A percentile compares a stretch with the other conserved stretches of the same genome.
phyloP scores from a whole-genome alignment of 2,113 vertebrate species.

The Tragelaphus strepsiceros region DNA sequence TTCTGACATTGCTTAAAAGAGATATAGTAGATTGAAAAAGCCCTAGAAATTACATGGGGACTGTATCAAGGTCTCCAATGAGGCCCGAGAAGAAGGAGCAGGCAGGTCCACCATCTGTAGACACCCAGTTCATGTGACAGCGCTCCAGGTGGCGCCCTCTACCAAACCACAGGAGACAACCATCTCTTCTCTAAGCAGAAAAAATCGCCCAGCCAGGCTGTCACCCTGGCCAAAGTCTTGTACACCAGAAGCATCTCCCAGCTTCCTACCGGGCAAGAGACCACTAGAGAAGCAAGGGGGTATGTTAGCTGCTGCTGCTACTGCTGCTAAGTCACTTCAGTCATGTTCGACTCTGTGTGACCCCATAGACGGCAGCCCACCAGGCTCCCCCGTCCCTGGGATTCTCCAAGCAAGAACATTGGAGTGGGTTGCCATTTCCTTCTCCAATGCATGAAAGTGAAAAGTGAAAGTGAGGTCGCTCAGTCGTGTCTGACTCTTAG shows the following conservation, averaged over 20 bases:
- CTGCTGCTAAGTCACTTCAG: too few species aligned
- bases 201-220: not conserved
- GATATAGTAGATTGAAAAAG: not conserved
- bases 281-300: not conserved
- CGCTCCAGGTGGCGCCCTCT: not conserved
- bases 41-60: not conserved
- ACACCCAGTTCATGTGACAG: not conserved
- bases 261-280: not conserved
- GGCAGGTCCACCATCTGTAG: not conserved
- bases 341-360: too few species aligned
- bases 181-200: not conserved
- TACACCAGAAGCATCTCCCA: not conserved
- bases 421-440: too few species aligned
- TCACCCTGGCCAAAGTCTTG: not conserved
- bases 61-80: not conserved
- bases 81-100: not conserved
- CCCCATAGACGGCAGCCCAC: too few species aligned
- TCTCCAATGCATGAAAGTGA: too few species aligned
- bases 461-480: too few species aligned
- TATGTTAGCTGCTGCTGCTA: not conserved
- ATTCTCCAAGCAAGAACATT: too few species aligned
- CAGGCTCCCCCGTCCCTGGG: too few species aligned
- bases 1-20: constrained; percentile 21
- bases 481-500: too few species aligned
- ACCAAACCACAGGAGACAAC: not conserved